These are phyloP conservation scores for Champsocephalus esox DNA, from an alignment of 2,797 vertebrate species.

Conservation along the genomic window DNA sequence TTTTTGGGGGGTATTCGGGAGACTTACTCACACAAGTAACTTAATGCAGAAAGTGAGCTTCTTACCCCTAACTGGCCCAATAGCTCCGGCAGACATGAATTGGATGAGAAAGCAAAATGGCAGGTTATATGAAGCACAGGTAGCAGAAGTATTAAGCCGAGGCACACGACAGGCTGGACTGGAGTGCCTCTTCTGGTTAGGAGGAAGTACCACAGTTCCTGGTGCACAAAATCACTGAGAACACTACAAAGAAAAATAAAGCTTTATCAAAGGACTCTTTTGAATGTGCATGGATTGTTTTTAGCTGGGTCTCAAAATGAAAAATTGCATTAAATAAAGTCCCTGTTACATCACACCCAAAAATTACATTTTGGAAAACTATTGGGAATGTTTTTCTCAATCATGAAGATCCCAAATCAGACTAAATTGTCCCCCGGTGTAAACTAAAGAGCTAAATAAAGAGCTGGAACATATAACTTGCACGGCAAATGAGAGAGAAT, in stretches of 20 bases:
- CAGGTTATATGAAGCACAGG: conserved; percentile 64
- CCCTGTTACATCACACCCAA: background rate
- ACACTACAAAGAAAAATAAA: background rate
- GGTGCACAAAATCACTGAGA: conserved; percentile 17
- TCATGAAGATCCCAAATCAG: background rate
- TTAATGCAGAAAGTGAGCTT: conserved; percentile 76
- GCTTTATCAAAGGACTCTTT: background rate
- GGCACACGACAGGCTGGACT: conserved; percentile 14
- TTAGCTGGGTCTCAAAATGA: background rate
- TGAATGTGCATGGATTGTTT: background rate
- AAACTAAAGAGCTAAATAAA: background rate
- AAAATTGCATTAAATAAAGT: background rate
- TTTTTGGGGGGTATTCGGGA: conserved; percentile 52
- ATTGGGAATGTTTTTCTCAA: background rate
- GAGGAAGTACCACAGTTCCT: conserved; percentile 52
- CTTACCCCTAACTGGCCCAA: conserved; percentile 75
- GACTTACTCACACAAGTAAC: conserved; percentile 72
- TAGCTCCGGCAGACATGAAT: conserved; percentile 75
- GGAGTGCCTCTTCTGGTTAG: conserved; percentile 61
- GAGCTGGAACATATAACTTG: background rate
- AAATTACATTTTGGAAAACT: background rate
- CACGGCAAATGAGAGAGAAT: background rate
- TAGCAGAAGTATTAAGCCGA: conserved; percentile 27
- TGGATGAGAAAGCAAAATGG: conserved; percentile 78
- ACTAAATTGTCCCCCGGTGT: background rate